phyloP scores from a whole-genome alignment of 2,113 vertebrate species.

The Psophia crepitans region DNA sequence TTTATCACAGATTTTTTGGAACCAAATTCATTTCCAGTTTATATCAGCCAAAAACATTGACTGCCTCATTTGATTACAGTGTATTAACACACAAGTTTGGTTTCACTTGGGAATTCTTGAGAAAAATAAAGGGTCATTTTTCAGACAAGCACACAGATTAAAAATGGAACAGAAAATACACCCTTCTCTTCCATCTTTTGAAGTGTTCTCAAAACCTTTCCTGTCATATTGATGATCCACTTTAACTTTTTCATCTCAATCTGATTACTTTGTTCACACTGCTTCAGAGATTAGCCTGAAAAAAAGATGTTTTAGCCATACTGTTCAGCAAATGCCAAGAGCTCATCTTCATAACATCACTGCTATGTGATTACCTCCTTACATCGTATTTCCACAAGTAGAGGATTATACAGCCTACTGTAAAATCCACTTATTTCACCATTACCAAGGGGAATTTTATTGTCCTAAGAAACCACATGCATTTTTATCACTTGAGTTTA shows the following conservation, averaged over 20 bases:
- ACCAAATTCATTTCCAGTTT: neutral
- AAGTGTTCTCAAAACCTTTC: constrained; percentile 38
- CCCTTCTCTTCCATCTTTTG: neutral
- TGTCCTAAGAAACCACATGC: neutral
- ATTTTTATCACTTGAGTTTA: neutral
- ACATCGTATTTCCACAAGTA: neutral
- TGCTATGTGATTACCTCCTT: neutral
- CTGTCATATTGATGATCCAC: constrained; percentile 26
- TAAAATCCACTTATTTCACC: constrained; percentile 26
- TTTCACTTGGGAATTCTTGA: neutral
- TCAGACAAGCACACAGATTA: constrained; percentile 6
- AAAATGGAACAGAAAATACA: neutral
- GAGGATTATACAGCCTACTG: constrained; percentile 13
- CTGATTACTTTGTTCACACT: constrained; percentile 34
- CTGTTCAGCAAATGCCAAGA: constrained; percentile 30
- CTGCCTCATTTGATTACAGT: neutral
- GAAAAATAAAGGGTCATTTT: constrained; percentile 5
- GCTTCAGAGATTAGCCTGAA: neutral
- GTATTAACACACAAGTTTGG: neutral
- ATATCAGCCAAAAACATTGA: neutral
- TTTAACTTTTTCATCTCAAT: constrained; percentile 29
- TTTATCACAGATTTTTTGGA: neutral
- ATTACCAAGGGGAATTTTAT: neutral
- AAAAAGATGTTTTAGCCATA: neutral
- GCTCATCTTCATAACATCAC: neutral